Evolutionary conservation across 1,140 invertebrate species (phyloP).

Genomic region (Drosophila bocki): DNA sequence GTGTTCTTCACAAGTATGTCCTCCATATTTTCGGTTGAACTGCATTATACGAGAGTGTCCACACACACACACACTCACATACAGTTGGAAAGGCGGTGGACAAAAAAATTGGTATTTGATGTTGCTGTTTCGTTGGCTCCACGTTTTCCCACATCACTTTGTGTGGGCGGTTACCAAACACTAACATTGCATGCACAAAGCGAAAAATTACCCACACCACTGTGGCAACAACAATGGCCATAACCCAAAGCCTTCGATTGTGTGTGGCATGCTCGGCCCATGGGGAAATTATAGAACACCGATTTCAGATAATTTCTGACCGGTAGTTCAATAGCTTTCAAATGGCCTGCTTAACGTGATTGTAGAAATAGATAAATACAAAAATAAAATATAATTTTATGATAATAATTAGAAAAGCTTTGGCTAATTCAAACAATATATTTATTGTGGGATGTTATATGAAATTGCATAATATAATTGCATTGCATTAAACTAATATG

Average conservation of each 20-base stretch:
- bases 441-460: neutral
- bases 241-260: neutral
- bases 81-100: neutral
- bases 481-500: neutral
- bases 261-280: constrained; percentile 2
- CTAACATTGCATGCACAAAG: constrained; percentile 68
- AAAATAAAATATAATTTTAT: neutral
- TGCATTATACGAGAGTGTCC: constrained; percentile 62
- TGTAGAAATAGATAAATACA: neutral
- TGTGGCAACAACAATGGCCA: constrained; percentile 5
- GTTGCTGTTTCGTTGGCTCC: constrained; percentile 20
- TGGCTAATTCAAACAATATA: neutral
- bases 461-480: too few relatives aligned
- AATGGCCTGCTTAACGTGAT: neutral
- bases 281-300: neutral
- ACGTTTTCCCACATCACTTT: constrained; percentile 28
- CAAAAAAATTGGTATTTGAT: constrained; percentile 57
- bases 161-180: constrained; percentile 39
- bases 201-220: constrained; percentile 31
- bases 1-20: constrained; percentile 78
- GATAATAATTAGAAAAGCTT: neutral
- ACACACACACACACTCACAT: constrained; percentile 6
- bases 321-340: neutral
- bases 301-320: neutral
- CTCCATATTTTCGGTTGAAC: constrained; percentile 75